Evolutionary conservation across 2,797 vertebrate genomes (phyloP).

Genomic region (Chromobotia macracanthus): DNA sequence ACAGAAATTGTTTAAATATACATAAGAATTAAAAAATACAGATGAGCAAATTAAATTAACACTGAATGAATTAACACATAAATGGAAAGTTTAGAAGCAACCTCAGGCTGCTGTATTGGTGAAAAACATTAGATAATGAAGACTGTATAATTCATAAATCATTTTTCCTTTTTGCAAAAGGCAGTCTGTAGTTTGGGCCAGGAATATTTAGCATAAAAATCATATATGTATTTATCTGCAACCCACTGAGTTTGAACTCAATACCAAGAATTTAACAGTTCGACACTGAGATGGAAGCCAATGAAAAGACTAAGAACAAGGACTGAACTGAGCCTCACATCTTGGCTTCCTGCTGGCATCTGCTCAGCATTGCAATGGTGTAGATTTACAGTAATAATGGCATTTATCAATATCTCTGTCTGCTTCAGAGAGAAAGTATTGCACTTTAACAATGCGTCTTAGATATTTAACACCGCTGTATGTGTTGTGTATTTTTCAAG

Average conservation of each 20-base stretch:
- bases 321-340: neutral
- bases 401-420: constrained; percentile 40
- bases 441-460: constrained; percentile 35
- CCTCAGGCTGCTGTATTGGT: neutral
- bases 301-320: constrained; percentile 17
- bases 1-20: neutral
- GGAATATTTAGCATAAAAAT: neutral
- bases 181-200: neutral
- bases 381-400: no score
- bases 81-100: neutral
- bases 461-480: constrained; percentile 28
- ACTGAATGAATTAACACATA: no score
- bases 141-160: neutral
- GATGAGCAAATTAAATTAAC: no score
- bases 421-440: constrained; percentile 22
- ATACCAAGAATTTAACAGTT: neutral
- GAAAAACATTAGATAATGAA: no score
- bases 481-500: constrained; percentile 27
- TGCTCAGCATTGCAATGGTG: no score
- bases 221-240: constrained; percentile 23
- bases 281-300: constrained; percentile 1
- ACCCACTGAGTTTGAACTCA: constrained; percentile 5
- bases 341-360: constrained; percentile 7
- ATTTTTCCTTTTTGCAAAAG: constrained; percentile 13
- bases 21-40: neutral